Evolutionary conservation across 2,797 vertebrate genomes (phyloP), one percentile per base, ranked within the genome.

Genomic region (Halcyon smyrnensis): DNA sequence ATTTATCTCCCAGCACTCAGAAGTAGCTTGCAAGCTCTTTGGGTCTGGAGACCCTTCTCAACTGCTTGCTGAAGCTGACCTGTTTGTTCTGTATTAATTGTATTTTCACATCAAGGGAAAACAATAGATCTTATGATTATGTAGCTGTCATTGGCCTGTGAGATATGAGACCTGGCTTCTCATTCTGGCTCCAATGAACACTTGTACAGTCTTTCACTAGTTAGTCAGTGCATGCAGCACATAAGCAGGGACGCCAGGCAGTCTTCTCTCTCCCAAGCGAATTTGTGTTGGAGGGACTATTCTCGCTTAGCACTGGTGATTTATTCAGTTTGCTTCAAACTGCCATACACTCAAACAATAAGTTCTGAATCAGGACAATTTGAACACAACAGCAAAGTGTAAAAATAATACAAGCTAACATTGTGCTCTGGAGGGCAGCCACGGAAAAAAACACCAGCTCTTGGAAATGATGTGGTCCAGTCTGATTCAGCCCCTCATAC

Each of bases 321-420:
- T 75, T 95, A 78, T 36, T 92, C 59, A 45, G 5, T 91, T 90
- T 65, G 21, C 67, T 93, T 88, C 89, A 89, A 87, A 88, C 80
- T 91, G 36, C 62, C 2, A 0, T 46, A 87, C 74, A 63, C 59
- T 67, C 25, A 27, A 45, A 70, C 90, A 79, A 1, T 76, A 92
- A 60, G 43, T 74, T 89, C 71, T 64, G 54, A 86, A 70, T 89
- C 0, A 0, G 62, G n/a, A 88, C 77, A 57, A 20, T 85, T 39
- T 84, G 43, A 25, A 53, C 48, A 60, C 39, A 57, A 28, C 9
- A 77, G 51, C 27, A 43, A 87, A 79, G 43, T 59, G 63, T 84
- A 39, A 93, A 88, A 84, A 69, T 88, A 88, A 95, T 50, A 57
- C 41, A 68, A 43, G n/a, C 19, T 81, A 88, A 59, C 46, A 12